Conservation (phyloP, 2,888 invertebrate genomes). For the Eristalis pertinax region DNA sequence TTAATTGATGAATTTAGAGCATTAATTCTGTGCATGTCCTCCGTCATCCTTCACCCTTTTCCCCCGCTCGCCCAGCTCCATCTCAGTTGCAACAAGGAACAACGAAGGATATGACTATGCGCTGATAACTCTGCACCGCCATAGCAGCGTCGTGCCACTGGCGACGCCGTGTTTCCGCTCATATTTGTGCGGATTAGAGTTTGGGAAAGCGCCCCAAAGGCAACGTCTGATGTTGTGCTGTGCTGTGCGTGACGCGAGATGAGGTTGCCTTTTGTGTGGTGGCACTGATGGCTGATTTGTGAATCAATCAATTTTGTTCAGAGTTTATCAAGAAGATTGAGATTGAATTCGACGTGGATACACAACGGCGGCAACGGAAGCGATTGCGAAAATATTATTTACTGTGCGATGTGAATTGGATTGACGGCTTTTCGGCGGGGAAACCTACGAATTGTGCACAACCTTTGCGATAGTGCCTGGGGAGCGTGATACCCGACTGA, state of each 20-base stretch:
- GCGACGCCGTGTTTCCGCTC: slow-evolving; percentile 1
- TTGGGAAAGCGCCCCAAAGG: slow-evolving; percentile 1
- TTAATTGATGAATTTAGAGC: slow-evolving; percentile 58
- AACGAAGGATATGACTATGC: not conserved
- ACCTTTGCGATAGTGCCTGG: too few relatives aligned
- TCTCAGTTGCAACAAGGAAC: not conserved
- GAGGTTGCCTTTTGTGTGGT: not conserved
- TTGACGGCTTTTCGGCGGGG: not conserved
- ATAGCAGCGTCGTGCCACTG: not conserved
- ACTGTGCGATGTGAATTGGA: not conserved
- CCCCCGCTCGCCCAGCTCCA: not conserved
- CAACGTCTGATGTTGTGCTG: not conserved
- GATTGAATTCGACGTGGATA: slow-evolving; percentile 25
- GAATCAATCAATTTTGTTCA: slow-evolving; percentile 32
- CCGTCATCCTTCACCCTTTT: not conserved
- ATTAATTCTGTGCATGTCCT: slow-evolving; percentile 20
- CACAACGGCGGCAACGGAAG: not conserved
- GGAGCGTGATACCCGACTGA: too few relatives aligned
- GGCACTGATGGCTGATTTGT: not conserved
- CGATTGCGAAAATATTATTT: not conserved
- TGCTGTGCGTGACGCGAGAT: not conserved
- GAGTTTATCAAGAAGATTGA: slow-evolving; percentile 16
- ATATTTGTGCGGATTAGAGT: slow-evolving; percentile 36
- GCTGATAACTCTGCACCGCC: slow-evolving; percentile 1
- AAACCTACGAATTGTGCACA: not conserved